These are phyloP conservation scores for Disparrhopalites patrizii DNA, from an alignment of 2,888 invertebrate species.

Conservation along the genomic window DNA sequence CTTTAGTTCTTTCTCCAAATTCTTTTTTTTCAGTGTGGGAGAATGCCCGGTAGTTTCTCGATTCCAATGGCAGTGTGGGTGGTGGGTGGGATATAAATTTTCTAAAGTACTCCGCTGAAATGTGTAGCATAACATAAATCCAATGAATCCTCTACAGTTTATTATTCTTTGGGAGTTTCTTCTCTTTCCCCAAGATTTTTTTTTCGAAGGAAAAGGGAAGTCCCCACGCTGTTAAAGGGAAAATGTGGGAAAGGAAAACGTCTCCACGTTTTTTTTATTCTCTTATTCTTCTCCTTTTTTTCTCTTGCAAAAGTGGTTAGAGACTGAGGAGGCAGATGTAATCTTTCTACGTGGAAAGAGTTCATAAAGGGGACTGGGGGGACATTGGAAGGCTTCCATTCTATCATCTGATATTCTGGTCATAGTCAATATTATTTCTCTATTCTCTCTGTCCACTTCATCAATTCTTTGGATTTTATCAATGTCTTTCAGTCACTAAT, in stretches of 20 bases:
- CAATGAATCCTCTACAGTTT: neutral
- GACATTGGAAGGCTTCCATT: no score
- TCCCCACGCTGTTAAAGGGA: constrained; percentile 6
- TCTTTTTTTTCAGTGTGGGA: no score
- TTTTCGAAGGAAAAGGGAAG: neutral
- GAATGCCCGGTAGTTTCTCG: no score
- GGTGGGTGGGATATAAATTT: neutral
- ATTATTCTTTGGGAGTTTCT: constrained; percentile 4
- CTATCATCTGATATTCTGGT: constrained; percentile 10
- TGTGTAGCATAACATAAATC: neutral
- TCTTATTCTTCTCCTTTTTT: neutral
- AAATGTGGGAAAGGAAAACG: neutral
- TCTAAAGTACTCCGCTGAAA: neutral
- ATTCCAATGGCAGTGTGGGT: no score
- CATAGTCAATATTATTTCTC: constrained; percentile 9
- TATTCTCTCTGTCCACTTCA: no score
- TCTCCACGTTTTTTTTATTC: neutral
- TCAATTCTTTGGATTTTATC: no score
- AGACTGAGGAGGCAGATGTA: neutral
- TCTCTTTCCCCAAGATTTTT: neutral
- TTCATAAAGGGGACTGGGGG: neutral
- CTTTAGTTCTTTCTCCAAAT: neutral
- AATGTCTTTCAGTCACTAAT: no score
- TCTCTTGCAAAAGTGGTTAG: no score
- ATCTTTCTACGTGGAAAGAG: neutral